Evolutionary conservation across 2,113 vertebrate genomes (phyloP).

Genomic region (Pomatorhinus ruficollis): DNA sequence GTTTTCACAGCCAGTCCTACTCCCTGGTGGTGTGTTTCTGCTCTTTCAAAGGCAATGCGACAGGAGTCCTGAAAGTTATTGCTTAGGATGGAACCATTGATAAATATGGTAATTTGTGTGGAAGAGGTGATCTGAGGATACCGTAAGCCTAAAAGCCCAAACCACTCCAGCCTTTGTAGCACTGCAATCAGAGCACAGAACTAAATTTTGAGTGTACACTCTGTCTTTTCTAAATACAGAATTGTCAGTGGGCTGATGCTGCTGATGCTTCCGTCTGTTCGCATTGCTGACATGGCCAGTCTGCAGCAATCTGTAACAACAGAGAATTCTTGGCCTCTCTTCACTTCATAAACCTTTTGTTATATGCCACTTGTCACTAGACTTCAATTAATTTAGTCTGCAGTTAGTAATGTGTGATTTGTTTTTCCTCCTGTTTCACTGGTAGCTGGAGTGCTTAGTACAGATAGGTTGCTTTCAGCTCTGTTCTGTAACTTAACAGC

Average conservation of each 20-base stretch:
- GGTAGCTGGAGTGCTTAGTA: not conserved
- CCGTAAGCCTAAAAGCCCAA: not conserved
- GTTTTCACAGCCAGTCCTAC: not conserved
- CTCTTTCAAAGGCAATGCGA: not conserved
- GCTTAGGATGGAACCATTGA: not conserved
- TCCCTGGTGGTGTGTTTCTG: not conserved
- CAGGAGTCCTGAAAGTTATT: not conserved
- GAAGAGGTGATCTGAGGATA: slow-evolving; percentile 3
- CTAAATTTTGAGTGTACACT: not conserved
- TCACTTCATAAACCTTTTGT: not conserved
- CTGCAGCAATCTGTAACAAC: not conserved
- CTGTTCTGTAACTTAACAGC: not conserved
- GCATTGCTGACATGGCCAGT: not conserved
- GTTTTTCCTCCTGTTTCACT: not conserved
- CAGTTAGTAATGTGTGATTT: not conserved
- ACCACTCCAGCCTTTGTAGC: not conserved
- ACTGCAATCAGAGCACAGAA: not conserved
- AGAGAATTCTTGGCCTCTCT: not conserved
- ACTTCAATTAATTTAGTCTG: not conserved
- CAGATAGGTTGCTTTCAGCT: not conserved
- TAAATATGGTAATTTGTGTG: not conserved
- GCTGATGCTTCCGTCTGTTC: not conserved
- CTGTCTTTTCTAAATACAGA: not conserved
- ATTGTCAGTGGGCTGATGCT: not conserved
- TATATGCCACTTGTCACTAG: not conserved